Evolutionary conservation across 2,113 vertebrate genomes (phyloP), one percentile per base, ranked within the genome.

Genomic region (Paratilapia polleni): DNA sequence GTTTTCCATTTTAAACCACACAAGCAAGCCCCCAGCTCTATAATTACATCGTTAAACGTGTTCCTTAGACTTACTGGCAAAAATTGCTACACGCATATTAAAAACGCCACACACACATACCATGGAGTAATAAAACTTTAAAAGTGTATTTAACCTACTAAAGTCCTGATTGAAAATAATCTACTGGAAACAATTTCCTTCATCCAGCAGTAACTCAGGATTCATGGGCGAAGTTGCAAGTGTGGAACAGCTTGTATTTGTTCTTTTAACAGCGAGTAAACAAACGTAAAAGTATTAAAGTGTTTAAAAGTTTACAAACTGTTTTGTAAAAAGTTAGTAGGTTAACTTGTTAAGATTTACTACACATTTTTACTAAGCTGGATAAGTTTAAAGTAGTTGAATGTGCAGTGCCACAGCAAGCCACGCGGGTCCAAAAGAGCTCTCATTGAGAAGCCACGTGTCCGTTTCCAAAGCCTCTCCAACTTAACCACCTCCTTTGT

Each of bases 401-500:
- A 97, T 97, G 97, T 96, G 96, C 95, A 95, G 95, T 96, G 97
- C 96, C 96, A 95, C 96, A 96, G 96, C 96, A 96, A 95, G 97
- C 97, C 98, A 98, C 98, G 97, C 98, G 98, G 98, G 97, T 97
- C 97, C 94, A 86, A 94, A 96, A 97, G 96, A 95, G 97, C 97
- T 97, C 97, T 97, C 97, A 97, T 97, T 98, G 97, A 98, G 97
- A 97, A 98, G 98, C 98, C 98, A 99, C 98, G 98, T 99, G 98
- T 98, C 98, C 97, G 96, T 97, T 97, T 99, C 98, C 98, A 99
- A 98, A 99, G 97, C 97, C 97, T 97, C 97, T 98, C 97, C 97
- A 99, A 99, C 97, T 99, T 99, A 99, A 99, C 98, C 98, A 99
- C 97, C 97, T 98, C 98, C 97, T 98, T 99, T 99, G 98, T 98